Conservation (phyloP, 92 coral and sea anemone genomes). For the Bergia sp. region DNA sequence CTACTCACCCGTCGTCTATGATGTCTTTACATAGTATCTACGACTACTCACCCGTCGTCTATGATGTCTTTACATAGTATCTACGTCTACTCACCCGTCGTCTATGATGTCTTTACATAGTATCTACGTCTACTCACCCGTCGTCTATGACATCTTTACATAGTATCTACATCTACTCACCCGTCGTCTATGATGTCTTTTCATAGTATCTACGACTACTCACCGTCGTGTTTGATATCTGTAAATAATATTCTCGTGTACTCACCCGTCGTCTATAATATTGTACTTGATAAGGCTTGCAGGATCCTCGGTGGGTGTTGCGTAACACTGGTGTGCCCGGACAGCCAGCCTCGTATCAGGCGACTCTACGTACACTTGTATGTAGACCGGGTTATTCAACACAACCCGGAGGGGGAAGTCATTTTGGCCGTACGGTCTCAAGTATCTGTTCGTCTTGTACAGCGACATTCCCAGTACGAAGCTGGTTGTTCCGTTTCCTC, state of each 20-base stretch:
- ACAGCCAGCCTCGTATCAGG: slow-evolving; percentile 75
- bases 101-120: neutral
- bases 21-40: neutral
- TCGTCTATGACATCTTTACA: neutral
- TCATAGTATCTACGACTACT: too few relatives aligned
- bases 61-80: slow-evolving; percentile 26
- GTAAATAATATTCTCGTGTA: neutral
- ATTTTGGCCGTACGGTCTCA: slow-evolving; percentile 59
- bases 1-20: slow-evolving; percentile 48
- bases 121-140: slow-evolving; percentile 35
- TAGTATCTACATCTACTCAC: too few relatives aligned
- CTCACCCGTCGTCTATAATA: slow-evolving; percentile 60
- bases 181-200: neutral
- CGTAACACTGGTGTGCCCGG: slow-evolving; percentile 80
- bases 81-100: neutral
- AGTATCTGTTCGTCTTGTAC: slow-evolving; percentile 53
- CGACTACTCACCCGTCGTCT: neutral
- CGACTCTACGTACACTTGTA: slow-evolving; percentile 78
- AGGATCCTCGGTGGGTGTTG: slow-evolving; percentile 88
- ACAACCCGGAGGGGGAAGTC: slow-evolving; percentile 79
- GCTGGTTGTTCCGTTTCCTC: slow-evolving; percentile 77
- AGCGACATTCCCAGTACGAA: slow-evolving; percentile 74
- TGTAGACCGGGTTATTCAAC: slow-evolving; percentile 71
- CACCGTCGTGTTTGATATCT: too few relatives aligned
- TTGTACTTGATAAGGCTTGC: slow-evolving; percentile 67